Evolutionary conservation across 2,113 vertebrate species (phyloP).

Genomic region (Trinectes maculatus): DNA sequence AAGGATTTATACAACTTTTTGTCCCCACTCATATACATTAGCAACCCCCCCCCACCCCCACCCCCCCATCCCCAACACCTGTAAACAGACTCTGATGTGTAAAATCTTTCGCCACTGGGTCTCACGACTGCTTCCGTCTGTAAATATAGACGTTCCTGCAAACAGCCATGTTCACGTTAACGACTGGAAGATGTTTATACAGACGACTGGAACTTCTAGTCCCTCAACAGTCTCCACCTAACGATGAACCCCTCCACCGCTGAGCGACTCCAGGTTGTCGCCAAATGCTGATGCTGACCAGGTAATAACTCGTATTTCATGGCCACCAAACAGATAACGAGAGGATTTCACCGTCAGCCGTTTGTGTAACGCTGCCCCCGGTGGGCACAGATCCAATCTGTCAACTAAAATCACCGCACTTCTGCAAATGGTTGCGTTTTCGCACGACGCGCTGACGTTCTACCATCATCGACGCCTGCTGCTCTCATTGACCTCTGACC

Average conservation of each 20-base stretch:
- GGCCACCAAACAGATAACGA: constrained; percentile 58
- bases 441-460: constrained; percentile 19
- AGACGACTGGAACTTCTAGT: too few relatives aligned
- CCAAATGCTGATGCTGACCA: constrained; percentile 26
- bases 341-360: constrained; percentile 48
- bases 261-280: neutral
- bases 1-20: neutral
- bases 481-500: constrained; percentile 36
- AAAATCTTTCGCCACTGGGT: too few relatives aligned
- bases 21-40: neutral
- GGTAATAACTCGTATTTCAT: constrained; percentile 42
- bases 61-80: too few relatives aligned
- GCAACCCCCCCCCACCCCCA: too few relatives aligned
- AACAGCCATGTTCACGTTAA: too few relatives aligned
- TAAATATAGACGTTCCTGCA: too few relatives aligned
- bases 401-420: constrained; percentile 57
- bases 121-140: too few relatives aligned
- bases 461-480: neutral
- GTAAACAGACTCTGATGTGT: neutral
- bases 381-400: constrained; percentile 65
- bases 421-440: constrained; percentile 22
- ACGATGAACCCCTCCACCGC: too few relatives aligned
- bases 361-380: constrained; percentile 57
- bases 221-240: too few relatives aligned
- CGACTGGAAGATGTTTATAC: too few relatives aligned